Evolutionary conservation across 2,113 vertebrate genomes (phyloP).

Genomic region (Anser brachyrhynchus): DNA sequence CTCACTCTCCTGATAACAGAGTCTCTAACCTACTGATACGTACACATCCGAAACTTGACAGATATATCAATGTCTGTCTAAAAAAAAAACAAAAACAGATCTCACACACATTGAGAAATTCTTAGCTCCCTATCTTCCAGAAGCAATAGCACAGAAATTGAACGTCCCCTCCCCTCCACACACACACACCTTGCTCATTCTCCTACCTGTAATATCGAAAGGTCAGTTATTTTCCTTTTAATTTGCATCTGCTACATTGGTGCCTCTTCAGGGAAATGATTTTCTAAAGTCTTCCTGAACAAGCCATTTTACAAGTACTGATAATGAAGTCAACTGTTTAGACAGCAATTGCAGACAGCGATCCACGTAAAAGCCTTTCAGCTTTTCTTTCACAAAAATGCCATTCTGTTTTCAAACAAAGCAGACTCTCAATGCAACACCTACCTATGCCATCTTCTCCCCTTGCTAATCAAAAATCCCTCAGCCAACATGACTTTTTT

Average conservation of each 20-base stretch:
- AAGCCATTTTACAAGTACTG: slow-evolving; percentile 7
- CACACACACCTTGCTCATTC: background rate
- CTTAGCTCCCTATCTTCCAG: background rate
- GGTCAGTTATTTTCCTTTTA: background rate
- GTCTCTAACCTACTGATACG: background rate
- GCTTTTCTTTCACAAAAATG: background rate
- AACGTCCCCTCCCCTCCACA: background rate
- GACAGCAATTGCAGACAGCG: background rate
- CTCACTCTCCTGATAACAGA: background rate
- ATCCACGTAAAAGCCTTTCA: background rate
- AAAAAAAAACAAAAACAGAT: background rate
- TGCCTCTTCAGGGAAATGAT: slow-evolving; percentile 4
- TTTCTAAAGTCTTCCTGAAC: slow-evolving; percentile 13
- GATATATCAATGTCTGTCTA: background rate
- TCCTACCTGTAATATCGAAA: background rate
- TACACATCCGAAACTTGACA: background rate
- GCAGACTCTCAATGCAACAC: background rate
- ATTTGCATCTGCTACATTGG: slow-evolving; percentile 16
- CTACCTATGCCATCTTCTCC: background rate
- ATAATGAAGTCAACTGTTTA: background rate
- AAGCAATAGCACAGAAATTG: background rate
- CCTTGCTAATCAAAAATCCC: background rate
- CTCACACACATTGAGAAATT: background rate
- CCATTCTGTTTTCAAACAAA: slow-evolving; percentile 9
- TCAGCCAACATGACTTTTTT: background rate